Evolutionary conservation across 2,888 invertebrate genomes (phyloP).

Genomic region (Cabera pusaria): DNA sequence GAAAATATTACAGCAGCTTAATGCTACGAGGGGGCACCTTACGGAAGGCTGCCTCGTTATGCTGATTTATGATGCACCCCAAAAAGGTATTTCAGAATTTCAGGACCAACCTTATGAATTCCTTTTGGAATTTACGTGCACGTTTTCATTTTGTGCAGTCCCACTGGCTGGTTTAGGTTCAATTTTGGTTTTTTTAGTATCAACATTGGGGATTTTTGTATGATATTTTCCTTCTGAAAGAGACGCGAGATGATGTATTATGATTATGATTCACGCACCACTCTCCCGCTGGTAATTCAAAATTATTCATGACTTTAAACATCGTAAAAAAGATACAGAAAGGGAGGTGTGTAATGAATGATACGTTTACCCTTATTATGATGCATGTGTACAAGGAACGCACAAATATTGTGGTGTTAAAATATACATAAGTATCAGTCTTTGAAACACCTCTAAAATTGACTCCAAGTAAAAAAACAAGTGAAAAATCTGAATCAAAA

Average conservation of each 20-base stretch:
- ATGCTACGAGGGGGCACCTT: slow-evolving; percentile 73
- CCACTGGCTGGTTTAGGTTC: slow-evolving; percentile 28
- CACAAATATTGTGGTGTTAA: too few relatives aligned
- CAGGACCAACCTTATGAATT: slow-evolving; percentile 63
- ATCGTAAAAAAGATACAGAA: background rate
- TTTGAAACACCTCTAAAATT: too few relatives aligned
- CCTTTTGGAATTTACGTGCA: slow-evolving; percentile 56
- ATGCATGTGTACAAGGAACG: too few relatives aligned
- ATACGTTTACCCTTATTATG: too few relatives aligned
- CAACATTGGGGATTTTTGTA: slow-evolving; percentile 23
- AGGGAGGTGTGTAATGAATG: too few relatives aligned
- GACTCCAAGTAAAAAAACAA: too few relatives aligned
- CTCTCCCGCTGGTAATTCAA: slow-evolving; percentile 8
- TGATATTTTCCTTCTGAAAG: slow-evolving; percentile 15
- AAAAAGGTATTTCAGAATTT: slow-evolving; percentile 61
- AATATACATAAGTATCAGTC: too few relatives aligned
- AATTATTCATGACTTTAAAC: slow-evolving; percentile 7
- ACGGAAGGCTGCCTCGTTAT: slow-evolving; percentile 76
- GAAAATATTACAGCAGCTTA: slow-evolving; percentile 81
- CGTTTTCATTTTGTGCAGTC: slow-evolving; percentile 36
- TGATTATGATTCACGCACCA: slow-evolving; percentile 22
- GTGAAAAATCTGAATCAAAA: too few relatives aligned
- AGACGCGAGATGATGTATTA: slow-evolving; percentile 16
- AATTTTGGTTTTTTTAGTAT: slow-evolving; percentile 24
- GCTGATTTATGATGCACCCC: slow-evolving; percentile 75